Evolutionary conservation across 2,797 vertebrate genomes (phyloP).

Genomic region (Neoniphon sammara): DNA sequence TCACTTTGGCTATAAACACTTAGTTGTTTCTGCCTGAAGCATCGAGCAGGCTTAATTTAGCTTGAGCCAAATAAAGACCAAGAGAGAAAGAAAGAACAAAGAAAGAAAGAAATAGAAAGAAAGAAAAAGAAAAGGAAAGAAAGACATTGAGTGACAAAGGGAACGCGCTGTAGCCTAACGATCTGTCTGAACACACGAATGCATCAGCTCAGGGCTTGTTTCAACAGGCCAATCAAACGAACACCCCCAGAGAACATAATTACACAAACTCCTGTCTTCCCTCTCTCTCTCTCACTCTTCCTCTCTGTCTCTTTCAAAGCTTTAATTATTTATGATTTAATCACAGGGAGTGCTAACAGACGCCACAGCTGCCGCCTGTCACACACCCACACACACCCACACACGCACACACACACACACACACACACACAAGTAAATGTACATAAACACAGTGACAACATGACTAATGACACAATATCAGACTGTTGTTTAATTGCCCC

Average conservation of each 20-base stretch:
- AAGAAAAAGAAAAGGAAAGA: neutral
- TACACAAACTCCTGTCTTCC: constrained; percentile 53
- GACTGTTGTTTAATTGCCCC: constrained; percentile 44
- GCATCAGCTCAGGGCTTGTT: constrained; percentile 57
- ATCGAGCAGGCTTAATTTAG: neutral
- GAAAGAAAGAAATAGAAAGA: neutral
- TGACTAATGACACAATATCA: constrained; percentile 54
- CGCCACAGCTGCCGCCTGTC: constrained; percentile 59
- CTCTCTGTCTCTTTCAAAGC: constrained; percentile 35
- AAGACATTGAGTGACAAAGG: constrained; percentile 15
- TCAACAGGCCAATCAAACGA: constrained; percentile 62
- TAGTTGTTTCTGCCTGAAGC: constrained; percentile 25
- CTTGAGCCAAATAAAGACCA: neutral
- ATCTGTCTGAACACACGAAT: constrained; percentile 35
- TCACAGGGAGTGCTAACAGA: constrained; percentile 66
- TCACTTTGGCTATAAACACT: neutral
- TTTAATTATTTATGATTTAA: constrained; percentile 80
- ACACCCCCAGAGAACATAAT: constrained; percentile 58
- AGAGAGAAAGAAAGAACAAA: neutral
- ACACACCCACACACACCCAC: constrained; percentile 41
- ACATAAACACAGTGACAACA: constrained; percentile 46
- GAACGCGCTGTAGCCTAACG: constrained; percentile 21
- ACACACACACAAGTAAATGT: constrained; percentile 29
- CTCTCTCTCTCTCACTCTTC: constrained; percentile 45
- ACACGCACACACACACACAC: too few species aligned